Evolutionary conservation across 2,888 invertebrate genomes (phyloP), one percentile per base, ranked within the genome.

Genomic region (Agrochola circellaris): DNA sequence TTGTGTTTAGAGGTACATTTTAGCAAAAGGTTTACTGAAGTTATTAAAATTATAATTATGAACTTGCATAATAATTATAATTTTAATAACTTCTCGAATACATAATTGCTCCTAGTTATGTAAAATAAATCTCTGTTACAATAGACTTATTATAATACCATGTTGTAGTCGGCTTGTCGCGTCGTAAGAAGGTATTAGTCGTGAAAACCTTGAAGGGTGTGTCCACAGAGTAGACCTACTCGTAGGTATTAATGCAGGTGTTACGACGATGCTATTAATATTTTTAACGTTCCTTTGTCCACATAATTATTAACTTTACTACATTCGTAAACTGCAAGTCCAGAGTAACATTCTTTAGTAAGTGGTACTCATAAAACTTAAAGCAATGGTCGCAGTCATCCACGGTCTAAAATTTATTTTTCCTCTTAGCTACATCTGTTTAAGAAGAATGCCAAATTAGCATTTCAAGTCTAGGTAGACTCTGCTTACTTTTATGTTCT

Each of bases 111-210:
- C 6, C 20, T 48, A 69, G 42, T 61, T 48, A 9, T 48, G 34
- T 60, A 30, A 26, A 61, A 60, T 60, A 60, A 73, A 79, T 72
- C 38, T 26, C 54, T 30, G 23, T 60, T 56, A 65, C 68, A 73
- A 45, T 48, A 48, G 38, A 34, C 38, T 64, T 58, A 67, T 58
- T 62, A 17, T 51, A 67, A 30, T 64, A 38, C n/a, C 45, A 58
- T 56, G 23, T 68, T 73, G 65, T 74, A 64, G 67, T 71, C 70
- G 54, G 62, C 70, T 84, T 83, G 68, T 86, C 75, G 62, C 71
- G 65, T 81, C 81, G 75, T 78, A 74, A 84, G 75, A 64, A 72
- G 75, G 68, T 72, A 78, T 75, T 79, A 83, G 65, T 75, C 75
- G 69, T 72, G 54, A 73, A 85, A 75, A 69, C 71, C 60, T 77